These are phyloP conservation scores for Echinarachnius parma DNA, from an alignment of 53 echinoderm and acorn worm species.

Conservation along the genomic window DNA sequence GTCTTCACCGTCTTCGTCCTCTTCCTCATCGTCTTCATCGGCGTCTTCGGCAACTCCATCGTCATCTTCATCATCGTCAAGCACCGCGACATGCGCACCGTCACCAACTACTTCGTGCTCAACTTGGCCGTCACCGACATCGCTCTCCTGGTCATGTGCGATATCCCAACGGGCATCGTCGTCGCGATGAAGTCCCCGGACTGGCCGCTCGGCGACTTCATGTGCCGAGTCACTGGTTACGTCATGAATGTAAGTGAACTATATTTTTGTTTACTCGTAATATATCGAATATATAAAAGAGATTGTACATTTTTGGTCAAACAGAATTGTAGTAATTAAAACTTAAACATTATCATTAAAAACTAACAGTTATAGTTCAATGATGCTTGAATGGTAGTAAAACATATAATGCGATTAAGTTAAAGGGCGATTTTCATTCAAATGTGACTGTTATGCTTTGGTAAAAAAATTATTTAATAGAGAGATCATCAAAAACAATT, in stretches of 20 bases:
- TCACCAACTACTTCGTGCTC: conserved; percentile 89
- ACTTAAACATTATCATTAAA: no score
- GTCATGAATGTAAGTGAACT: conserved; percentile 84
- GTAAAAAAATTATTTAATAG: no score
- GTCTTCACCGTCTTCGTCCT: conserved; percentile 21
- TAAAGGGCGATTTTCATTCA: no score
- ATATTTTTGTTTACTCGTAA: no score
- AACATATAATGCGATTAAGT: no score
- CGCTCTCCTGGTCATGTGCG: conserved; percentile 70
- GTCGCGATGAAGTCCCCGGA: conserved; percentile 4
- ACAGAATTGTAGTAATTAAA: no score
- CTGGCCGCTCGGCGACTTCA: conserved; percentile 67
- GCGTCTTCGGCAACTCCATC: conserved; percentile 74
- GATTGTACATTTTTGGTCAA: no score
- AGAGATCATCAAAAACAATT: no score
- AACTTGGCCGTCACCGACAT: conserved; percentile 83
- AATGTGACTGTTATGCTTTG: no score
- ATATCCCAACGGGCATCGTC: conserved; percentile 60
- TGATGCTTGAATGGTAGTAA: no score
- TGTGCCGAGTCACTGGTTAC: conserved; percentile 61
- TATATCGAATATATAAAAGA: no score
- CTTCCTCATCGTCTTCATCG: conserved; percentile 55
- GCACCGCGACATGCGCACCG: conserved; percentile 87
- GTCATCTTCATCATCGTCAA: conserved; percentile 73
- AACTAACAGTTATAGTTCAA: no score